Evolutionary conservation across 2,888 invertebrate species (phyloP), one percentile per base, ranked within the genome.

Genomic region (Epistrophe grossulariae): DNA sequence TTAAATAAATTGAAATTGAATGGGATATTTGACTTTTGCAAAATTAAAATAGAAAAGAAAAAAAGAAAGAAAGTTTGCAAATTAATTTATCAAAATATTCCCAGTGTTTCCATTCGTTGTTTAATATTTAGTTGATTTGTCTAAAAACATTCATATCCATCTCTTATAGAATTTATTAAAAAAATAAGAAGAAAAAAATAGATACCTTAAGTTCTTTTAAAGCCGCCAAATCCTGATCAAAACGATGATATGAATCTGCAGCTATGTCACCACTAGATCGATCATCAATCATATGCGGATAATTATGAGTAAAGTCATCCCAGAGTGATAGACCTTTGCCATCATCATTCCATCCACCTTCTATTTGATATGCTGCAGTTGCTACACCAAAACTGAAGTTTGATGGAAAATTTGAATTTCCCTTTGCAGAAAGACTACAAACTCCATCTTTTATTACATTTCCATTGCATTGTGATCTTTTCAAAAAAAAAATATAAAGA

Each of bases 241-340:
- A 94, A 78, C 93, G 93, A 90, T 95, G 93, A 90, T 95, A 95
- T 8, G 95, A 94, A 91, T 95, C 94, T 88, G 94, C 94, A 0
- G 95, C 94, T 6, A 94, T 90, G 89, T 95, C 94, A 0, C 94
- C 95, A 52, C 93, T 94, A 1, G 93, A 91, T 1, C 90, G 89
- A 88, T 94, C 94, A 8, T 88, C 90, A 0, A 95, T 93, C 84
- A 85, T 89, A 55, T 91, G 90, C 4, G 92, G 92, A 89, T 91
- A 89, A 17, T 84, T 73, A 78, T 92, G 92, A 3, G 90, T 50
- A 15, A 68, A 68, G n/a, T 68, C 68, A 68, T 68, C 68, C 68
- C 68, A 68, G 6, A 50, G 7, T 90, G 93, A 94, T 89, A 93
- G 92, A 1, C 94, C 93, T 90, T 94, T 94, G 24, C 93, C 94